Base-by-base conservation (phyloP, 2,888 invertebrate species). In the Sinotaia quadrata region DNA sequence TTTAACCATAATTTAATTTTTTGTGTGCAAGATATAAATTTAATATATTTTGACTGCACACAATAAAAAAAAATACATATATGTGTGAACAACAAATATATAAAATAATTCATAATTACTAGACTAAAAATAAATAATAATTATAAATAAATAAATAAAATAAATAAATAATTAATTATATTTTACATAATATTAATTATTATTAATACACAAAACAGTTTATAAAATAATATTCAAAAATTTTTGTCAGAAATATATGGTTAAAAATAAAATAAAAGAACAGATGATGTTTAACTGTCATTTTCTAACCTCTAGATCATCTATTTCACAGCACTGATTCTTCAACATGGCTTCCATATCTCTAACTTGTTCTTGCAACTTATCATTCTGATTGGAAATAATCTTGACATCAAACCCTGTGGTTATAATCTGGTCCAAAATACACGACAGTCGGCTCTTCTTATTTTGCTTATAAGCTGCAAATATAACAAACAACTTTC, bases 331-430 rank as follows among this genome's bases (percentile, higher is more conserved):
- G n/a, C 54, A 37, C 44, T 65, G 65, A 31, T 65, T 54, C 18
- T 65, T 54, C 7, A 65, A 15, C 65, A 65, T 65, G 29, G 65
- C 65, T 33, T 65, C 65, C 65, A 65, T 65, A n/a, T 65, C 65
- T n/a, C 36, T 56, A 33, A 65, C 34, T 33, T 65, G 54, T 5
- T 65, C 44, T 10, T 54, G 24, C 41, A 65, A 24, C 18, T 44
- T 34, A 29, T 65, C 31, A 12, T 65, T 29, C 47, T 65, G 41
- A 29, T n/a, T 21, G 3, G n/a, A 47, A 8, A 56, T 27, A 21
- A 41, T 52, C 21, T 31, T 29, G 31, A 65, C 31, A 8, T 56
- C 33, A 33, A 54, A 27, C 1, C 65, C 65, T 29, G 47, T 33
- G 2, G 37, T 54, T 33, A 65, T 44, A 36, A 65, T 18, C 31